phyloP scores from a whole-genome alignment of 1,140 invertebrate genomes.

The Caerostris darwini region DNA sequence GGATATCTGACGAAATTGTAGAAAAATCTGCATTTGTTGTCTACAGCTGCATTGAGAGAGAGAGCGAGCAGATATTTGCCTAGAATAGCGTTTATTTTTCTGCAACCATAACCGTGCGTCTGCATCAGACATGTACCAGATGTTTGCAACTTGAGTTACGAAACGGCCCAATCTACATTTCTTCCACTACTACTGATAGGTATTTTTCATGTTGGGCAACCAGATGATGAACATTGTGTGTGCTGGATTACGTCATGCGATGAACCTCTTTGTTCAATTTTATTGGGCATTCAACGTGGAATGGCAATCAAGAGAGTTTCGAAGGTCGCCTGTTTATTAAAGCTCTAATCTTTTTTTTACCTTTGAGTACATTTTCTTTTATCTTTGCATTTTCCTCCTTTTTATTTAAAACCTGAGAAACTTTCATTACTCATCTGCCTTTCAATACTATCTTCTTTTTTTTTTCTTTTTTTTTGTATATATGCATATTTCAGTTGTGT shows the following conservation, averaged over 20 bases:
- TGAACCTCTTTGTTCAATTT: constrained; percentile 12
- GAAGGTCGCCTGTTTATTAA: not conserved
- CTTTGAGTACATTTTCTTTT: not conserved
- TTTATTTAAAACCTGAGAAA: not conserved
- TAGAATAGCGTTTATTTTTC: not conserved
- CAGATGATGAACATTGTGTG: constrained; percentile 1
- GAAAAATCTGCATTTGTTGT: not conserved
- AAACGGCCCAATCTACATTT: not conserved
- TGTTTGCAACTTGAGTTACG: not conserved
- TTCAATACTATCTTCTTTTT: not conserved
- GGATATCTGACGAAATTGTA: not conserved
- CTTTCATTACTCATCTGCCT: not conserved
- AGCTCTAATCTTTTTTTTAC: not conserved
- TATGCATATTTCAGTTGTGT: not conserved
- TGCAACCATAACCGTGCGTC: not conserved
- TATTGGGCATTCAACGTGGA: not conserved
- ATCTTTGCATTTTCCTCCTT: not conserved
- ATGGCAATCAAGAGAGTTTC: not conserved
- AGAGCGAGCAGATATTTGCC: not conserved
- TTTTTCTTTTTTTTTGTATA: not conserved
- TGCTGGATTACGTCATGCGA: not conserved
- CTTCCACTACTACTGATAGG: constrained; percentile 22
- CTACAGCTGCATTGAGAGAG: constrained; percentile 1
- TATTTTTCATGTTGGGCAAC: not conserved
- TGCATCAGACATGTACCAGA: constrained; percentile 1